Base-by-base conservation (phyloP, 2,113 vertebrate species). In the Hemicordylus capensis region DNA sequence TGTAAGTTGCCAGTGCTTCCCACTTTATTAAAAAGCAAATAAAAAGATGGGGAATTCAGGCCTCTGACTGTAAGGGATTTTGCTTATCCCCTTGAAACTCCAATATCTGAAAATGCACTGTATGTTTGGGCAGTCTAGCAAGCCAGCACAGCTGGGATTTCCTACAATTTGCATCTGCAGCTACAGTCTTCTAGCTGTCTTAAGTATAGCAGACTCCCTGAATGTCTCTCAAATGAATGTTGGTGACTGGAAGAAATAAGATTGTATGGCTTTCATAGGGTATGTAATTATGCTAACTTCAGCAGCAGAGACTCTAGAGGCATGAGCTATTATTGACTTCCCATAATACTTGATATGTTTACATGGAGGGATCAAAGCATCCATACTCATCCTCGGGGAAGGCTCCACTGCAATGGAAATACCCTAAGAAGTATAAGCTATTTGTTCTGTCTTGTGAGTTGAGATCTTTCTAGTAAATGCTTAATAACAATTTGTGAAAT, bases 341-440 rank as follows among this genome's bases (percentile, higher is more conserved):
- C 85, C 22, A 61, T 67, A 80, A n/a, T 85, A 82, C 84, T 84
- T 87, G 24, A 79, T 72, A 80, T 93, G 95, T 95, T 96, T 95
- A 95, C 95, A 93, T 80, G 88, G 90, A 89, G 89, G 93, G 93
- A 92, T 86, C 86, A 56, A 82, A 89, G 83, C 54, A 88, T 86
- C 91, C 88, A 17, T 87, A 87, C 87, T 89, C 90, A 80, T 51
- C 34, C n/a, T 3, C 31, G 48, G 90, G 90, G 73, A 92, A 74
- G 51, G 31, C 87, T 83, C 76, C 76, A 80, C 80, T 79, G 85
- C 88, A 93, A 83, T 88, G 74, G n/a, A 59, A 61, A 85, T 3
- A 86, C 88, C 90, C 85, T 86, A 2, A 46, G 28, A 34, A 81
- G 88, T 69, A 92, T 91, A 91, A 90, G 90, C 89, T 94, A 89